A percentile compares a stretch with the other conserved stretches of the same genome.
These are phyloP conservation scores for Intellagama lesueurii DNA, from an alignment of 2,797 vertebrate species.

Conservation along the genomic window DNA sequence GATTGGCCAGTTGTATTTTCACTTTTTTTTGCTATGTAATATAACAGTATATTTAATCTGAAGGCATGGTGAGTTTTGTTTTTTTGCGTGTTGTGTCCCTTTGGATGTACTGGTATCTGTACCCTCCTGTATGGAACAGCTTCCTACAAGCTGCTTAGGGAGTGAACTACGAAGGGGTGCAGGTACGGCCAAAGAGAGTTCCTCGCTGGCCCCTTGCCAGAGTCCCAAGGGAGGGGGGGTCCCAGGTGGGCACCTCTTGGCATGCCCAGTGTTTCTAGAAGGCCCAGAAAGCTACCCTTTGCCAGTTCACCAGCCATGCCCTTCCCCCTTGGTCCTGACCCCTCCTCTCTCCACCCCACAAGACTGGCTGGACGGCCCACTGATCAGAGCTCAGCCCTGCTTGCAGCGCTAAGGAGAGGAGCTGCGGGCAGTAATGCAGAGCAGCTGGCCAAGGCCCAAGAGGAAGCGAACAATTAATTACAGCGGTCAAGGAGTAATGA, in stretches of 20 bases:
- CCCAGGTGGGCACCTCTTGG: no score
- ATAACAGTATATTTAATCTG: neutral
- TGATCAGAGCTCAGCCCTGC: neutral
- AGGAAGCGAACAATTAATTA: constrained; percentile 66
- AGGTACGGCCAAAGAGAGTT: no score
- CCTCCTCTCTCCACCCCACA: accelerated
- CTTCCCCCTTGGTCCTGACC: neutral
- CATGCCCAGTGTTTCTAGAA: no score
- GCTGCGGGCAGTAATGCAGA: constrained; percentile 2
- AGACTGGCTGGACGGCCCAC: neutral
- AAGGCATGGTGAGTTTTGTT: neutral
- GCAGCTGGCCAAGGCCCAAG: constrained; percentile 62
- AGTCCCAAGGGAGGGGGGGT: no score
- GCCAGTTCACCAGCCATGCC: neutral
- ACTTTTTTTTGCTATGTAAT: no score
- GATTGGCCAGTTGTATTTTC: neutral
- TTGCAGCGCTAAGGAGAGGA: neutral
- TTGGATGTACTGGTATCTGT: neutral
- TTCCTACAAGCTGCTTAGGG: neutral
- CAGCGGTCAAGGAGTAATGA: constrained; percentile 60
- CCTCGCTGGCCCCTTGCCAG: no score
- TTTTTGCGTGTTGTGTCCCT: neutral
- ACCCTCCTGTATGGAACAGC: no score
- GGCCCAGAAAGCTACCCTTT: neutral
- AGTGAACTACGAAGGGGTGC: no score